Percentiles rank a stretch among this genome's conserved stretches.
Conservation (phyloP, 2,888 invertebrate species). For the Lordiphosa andalusiaca region DNA sequence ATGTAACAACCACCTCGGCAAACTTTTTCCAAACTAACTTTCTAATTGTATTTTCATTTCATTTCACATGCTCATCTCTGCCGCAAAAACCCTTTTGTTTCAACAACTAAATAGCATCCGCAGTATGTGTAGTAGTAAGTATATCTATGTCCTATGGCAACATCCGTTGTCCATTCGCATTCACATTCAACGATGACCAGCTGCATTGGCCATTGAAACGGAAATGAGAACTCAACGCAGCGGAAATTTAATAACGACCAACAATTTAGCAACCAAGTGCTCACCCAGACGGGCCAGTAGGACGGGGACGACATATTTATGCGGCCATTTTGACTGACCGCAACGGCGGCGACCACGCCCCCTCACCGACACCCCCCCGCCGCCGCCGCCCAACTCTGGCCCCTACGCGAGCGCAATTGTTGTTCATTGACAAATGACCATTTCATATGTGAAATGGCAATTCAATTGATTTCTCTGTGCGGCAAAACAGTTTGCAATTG, state of each 20-base stretch:
- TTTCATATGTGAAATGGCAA: slow-evolving; percentile 75
- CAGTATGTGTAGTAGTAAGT: slow-evolving; percentile 2
- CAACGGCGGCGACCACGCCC: slow-evolving; percentile 40
- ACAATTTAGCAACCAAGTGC: slow-evolving; percentile 63
- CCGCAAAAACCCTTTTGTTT: slow-evolving; percentile 15
- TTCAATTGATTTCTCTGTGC: slow-evolving; percentile 68
- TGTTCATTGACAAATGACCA: slow-evolving; percentile 74
- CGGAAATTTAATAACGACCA: slow-evolving; percentile 75
- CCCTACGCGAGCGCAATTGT: slow-evolving; percentile 30
- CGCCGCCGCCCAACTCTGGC: background rate
- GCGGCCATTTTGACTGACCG: slow-evolving; percentile 71
- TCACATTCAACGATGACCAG: slow-evolving; percentile 51
- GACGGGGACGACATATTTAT: slow-evolving; percentile 57
- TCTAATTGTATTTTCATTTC: background rate
- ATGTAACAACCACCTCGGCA: no score
- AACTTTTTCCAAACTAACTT: background rate
- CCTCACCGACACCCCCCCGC: no score
- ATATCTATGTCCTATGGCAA: slow-evolving; percentile 63
- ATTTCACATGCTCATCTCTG: slow-evolving; percentile 3
- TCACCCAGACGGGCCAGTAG: slow-evolving; percentile 6
- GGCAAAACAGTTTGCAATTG: slow-evolving; percentile 66
- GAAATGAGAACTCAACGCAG: slow-evolving; percentile 76
- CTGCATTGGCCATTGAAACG: slow-evolving; percentile 70
- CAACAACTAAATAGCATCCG: slow-evolving; percentile 7
- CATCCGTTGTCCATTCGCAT: slow-evolving; percentile 50